Base-by-base conservation (phyloP, 2,888 invertebrate species). In the Crocallis elinguaria region DNA sequence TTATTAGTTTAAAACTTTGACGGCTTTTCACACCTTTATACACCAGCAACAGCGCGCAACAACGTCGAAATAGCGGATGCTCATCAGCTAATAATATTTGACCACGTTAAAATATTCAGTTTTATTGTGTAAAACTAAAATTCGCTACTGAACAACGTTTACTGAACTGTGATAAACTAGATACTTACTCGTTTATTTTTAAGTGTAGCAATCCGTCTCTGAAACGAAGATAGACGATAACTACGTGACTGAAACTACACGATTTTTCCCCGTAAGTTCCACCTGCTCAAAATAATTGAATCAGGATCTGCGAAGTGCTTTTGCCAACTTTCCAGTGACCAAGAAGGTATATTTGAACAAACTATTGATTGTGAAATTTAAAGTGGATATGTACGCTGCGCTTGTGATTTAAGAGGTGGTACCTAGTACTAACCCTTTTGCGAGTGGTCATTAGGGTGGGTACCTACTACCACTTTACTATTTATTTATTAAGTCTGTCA, bases 191-290 rank as follows among this genome's bases (percentile, higher is more conserved):
- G 42, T 48, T 25, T 29, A 35, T 49, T 56, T 23, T 52, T 33
- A 55, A 56, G 49, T 49, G 44, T 27, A 39, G 17, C 52, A 32
- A 57, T 62, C 45, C 32, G 53, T 60, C 55, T 60, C 49, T 38
- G 37, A 53, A 60, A 58, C 49, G 57, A 60, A 58, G 60, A 57
- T 52, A 50, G 29, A 60, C 41, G 37, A 25, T 43, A 17, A 32
- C 35, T 33, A 58, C 61, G 58, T 61, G 52, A 59, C 55, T 19
- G 35, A 49, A 55, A 60, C 54, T 46, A 46, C 30, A 29, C 41
- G 12, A 33, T 38, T 45, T 43, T 29, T 43, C 33, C 14, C 37
- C 27, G 39, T 37, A 36, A 57, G 46, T 54, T 53, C 46, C 44
- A 46, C 39, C 32, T 43, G 51, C 37, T 42, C 36, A 23, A 57